Base-by-base conservation (phyloP, 2,888 invertebrate genomes). In the Caradrina kadenii region DNA sequence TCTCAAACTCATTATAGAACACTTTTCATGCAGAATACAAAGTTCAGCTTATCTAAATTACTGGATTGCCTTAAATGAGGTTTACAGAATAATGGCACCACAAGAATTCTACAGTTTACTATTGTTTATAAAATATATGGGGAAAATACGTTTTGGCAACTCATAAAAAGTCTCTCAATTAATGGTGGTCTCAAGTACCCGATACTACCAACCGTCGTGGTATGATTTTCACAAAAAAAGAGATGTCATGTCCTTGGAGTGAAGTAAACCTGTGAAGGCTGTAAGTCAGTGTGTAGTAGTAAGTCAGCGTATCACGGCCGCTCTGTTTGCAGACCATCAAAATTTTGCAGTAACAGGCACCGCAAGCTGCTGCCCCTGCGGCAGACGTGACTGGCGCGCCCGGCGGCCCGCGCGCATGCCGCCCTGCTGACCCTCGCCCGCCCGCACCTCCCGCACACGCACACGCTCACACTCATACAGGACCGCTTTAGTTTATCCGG, bases 311-410 rank as follows among this genome's bases (percentile, higher is more conserved):
- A 72, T 72, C 55, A 72, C 59, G 13, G 45, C 55, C 59, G 70
- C 73, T 76, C 76, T 83, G 61, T 73, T 91, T 88, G 87, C 91
- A 91, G 91, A 89, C 86, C 89, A 87, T 91, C 89, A 88, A 98
- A 98, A 98, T 98, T 98, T 97, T 98, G 98, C 97, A 98, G 98
- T 97, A 98, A 98, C 97, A 98, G 98, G 97, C 98, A 99, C 97
- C 98, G 99, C 97, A 99, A 99, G 97, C 97, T 98, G 96, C 98
- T 98, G 96, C 98, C 98, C 94, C 98, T 98, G 97, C 98, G 98
- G 97, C 98, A 98, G 97, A 98, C 98, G 98, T 98, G 98, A 98
- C 98, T 98, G 97, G 94, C 94, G 94, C 94, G 93, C 90, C 87
- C 88, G 91, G 93, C 93, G 94, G 93, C 90, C 85, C 87, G 83